These are phyloP conservation scores for Maylandia zebra DNA, from an alignment of 2,113 vertebrate species.

Conservation along the genomic window DNA sequence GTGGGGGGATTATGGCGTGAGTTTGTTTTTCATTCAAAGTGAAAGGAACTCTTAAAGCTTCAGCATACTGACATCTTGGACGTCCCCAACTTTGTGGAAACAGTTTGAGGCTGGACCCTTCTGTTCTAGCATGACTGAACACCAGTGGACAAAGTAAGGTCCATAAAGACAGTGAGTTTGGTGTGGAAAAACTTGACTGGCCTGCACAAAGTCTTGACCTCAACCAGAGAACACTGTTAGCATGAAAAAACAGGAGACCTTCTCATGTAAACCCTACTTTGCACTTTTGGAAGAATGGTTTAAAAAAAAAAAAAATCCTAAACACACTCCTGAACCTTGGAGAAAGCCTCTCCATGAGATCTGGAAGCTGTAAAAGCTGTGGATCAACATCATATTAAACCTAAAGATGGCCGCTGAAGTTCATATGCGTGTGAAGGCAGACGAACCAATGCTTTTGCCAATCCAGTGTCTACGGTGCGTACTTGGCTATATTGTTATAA, in stretches of 20 bases:
- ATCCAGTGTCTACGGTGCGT: neutral
- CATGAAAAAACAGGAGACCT: neutral
- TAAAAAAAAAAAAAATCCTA: accelerated
- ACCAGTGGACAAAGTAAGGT: neutral
- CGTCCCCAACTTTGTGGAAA: neutral
- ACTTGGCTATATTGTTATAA: neutral
- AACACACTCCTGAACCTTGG: neutral
- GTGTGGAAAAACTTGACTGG: neutral
- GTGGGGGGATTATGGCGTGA: neutral
- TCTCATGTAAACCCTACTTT: neutral
- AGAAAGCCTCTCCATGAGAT: neutral
- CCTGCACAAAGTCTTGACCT: neutral
- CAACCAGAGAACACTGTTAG: neutral
- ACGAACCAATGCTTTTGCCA: neutral
- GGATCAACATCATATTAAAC: neutral
- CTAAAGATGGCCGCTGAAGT: neutral
- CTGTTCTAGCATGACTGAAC: neutral
- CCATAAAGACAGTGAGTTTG: neutral
- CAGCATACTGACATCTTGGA: neutral
- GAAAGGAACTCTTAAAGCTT: neutral
- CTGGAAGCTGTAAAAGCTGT: neutral
- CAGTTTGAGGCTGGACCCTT: neutral
- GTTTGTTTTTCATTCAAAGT: neutral
- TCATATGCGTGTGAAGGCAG: neutral
- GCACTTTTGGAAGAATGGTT: neutral